Evolutionary conservation across 30 jellyfish, hydroid and myxozoan species (phyloP).

Genomic region (Aurelia aurita): DNA sequence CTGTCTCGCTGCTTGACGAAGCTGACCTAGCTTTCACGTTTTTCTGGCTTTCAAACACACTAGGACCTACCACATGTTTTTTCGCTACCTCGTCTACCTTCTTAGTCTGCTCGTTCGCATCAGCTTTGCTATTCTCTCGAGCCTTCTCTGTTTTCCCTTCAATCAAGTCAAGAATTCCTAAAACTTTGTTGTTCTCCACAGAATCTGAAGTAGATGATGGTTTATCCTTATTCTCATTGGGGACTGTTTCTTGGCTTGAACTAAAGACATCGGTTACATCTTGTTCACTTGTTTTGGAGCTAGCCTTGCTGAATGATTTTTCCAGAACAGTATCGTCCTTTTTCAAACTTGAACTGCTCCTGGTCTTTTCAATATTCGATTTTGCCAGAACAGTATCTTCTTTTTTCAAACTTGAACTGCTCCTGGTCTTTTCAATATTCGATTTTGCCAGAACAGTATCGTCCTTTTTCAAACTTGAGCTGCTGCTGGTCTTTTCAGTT

Average conservation of each 20-base stretch:
- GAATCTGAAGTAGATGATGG: background rate
- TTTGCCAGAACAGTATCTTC: background rate
- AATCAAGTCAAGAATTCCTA: constrained; percentile 39
- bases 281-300: background rate
- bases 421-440: background rate
- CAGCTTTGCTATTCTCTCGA: background rate
- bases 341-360: background rate
- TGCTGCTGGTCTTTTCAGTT: background rate
- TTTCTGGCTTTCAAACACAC: background rate
- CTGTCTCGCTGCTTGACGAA: background rate
- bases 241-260: background rate
- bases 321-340: background rate
- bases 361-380: background rate
- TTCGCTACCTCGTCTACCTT: constrained; percentile 1
- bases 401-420: background rate
- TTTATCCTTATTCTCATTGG: background rate
- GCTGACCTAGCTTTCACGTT: background rate
- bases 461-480: background rate
- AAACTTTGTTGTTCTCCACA: constrained; percentile 8
- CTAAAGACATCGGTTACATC: background rate
- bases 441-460: background rate
- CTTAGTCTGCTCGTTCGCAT: background rate
- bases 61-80: background rate
- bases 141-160: constrained; percentile 42
- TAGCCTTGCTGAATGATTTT: background rate